Evolutionary conservation across 2,113 vertebrate genomes (phyloP).

Genomic region (Tricholaema leucomelas): DNA sequence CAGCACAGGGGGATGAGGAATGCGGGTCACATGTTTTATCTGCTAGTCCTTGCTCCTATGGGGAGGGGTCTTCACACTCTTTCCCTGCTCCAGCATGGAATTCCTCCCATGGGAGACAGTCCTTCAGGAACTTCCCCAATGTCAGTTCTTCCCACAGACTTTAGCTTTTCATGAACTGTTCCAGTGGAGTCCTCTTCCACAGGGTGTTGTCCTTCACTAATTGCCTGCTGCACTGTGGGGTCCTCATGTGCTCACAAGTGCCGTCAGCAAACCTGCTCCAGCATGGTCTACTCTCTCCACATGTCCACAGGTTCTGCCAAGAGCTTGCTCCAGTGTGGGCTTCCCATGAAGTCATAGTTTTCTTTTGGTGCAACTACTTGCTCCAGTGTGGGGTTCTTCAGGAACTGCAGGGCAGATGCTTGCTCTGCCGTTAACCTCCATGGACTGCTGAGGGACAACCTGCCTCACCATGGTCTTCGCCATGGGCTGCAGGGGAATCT

Average conservation of each 20-base stretch:
- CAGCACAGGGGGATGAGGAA: too few relatives aligned
- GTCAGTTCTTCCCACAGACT: neutral
- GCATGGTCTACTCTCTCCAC: neutral
- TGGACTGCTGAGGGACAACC: too few relatives aligned
- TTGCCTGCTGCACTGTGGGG: neutral
- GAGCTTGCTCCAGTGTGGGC: neutral
- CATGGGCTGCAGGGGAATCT: too few relatives aligned
- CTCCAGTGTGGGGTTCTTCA: neutral
- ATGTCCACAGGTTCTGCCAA: neutral
- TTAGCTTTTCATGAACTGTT: neutral
- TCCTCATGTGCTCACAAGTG: neutral
- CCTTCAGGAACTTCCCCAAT: neutral
- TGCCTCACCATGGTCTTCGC: too few relatives aligned
- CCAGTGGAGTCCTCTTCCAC: neutral
- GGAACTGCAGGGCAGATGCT: too few relatives aligned
- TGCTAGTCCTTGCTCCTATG: too few relatives aligned
- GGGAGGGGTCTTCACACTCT: too few relatives aligned
- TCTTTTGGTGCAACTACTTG: neutral
- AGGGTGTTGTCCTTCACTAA: neutral
- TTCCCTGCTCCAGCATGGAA: too few relatives aligned
- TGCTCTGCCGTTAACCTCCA: too few relatives aligned
- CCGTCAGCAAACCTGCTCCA: neutral
- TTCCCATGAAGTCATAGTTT: neutral
- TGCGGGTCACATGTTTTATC: too few relatives aligned
- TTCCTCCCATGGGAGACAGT: neutral